Conservation (phyloP, 1,140 invertebrate genomes). For the Drosophila ironensis region DNA sequence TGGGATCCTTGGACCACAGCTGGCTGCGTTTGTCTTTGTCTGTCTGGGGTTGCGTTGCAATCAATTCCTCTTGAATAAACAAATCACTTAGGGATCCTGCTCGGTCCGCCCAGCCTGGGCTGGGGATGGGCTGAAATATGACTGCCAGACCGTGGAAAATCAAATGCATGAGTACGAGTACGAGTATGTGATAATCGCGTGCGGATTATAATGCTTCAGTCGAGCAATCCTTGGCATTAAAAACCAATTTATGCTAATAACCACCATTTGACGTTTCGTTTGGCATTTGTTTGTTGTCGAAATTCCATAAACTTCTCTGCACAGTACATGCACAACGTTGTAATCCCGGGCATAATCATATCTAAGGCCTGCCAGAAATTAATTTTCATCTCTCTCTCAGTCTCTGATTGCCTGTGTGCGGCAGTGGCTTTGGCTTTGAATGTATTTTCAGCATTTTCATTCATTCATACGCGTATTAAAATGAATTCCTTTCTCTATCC, state of each 20-base stretch:
- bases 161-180: slow-evolving; percentile 29
- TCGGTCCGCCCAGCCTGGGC: too few species aligned
- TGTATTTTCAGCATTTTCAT: slow-evolving; percentile 21
- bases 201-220: slow-evolving; percentile 21
- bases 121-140: slow-evolving; percentile 28
- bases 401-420: slow-evolving; percentile 11
- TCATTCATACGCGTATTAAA: slow-evolving; percentile 37
- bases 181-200: slow-evolving; percentile 36
- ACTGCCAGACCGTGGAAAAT: slow-evolving; percentile 31
- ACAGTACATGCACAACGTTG: neutral
- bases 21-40: slow-evolving; percentile 30
- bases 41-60: slow-evolving; percentile 29
- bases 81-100: slow-evolving; percentile 41
- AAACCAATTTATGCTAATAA: slow-evolving; percentile 44
- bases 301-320: neutral
- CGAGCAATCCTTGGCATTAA: slow-evolving; percentile 28
- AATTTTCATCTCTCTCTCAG: slow-evolving; percentile 10
- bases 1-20: slow-evolving; percentile 22
- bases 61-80: slow-evolving; percentile 64
- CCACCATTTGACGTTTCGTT: slow-evolving; percentile 16
- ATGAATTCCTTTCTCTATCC: slow-evolving; percentile 15
- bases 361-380: slow-evolving; percentile 12
- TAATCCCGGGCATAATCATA: slow-evolving; percentile 24
- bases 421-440: slow-evolving; percentile 5
- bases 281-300: slow-evolving; percentile 4